Conservation (phyloP, 2,113 vertebrate species). For the Xenopus borealis region DNA sequence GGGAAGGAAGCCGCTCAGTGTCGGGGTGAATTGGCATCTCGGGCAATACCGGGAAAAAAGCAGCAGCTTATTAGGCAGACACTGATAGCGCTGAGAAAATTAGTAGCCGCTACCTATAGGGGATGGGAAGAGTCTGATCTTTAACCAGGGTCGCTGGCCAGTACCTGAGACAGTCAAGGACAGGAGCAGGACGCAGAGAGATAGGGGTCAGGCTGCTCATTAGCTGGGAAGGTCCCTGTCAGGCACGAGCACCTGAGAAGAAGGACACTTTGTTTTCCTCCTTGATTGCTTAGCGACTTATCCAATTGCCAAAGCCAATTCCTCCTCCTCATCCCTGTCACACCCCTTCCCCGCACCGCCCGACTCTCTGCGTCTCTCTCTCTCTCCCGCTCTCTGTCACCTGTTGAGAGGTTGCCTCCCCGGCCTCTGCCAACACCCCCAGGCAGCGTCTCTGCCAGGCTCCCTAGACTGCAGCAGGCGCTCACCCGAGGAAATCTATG, state of each 20-base stretch:
- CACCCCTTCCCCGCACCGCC: background rate
- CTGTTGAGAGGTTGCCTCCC: slow-evolving; percentile 19
- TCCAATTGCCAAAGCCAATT: slow-evolving; percentile 22
- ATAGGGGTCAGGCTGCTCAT: no score
- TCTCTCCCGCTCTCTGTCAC: slow-evolving; percentile 41
- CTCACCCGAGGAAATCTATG: slow-evolving; percentile 73
- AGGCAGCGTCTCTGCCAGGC: slow-evolving; percentile 54
- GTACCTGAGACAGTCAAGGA: no score
- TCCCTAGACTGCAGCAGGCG: slow-evolving; percentile 60
- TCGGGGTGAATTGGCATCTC: no score
- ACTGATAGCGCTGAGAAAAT: no score
- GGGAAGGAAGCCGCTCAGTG: no score
- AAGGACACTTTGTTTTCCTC: slow-evolving; percentile 1
- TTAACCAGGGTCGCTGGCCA: no score
- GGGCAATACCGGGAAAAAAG: no score
- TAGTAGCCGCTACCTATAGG: no score
- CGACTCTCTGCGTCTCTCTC: background rate
- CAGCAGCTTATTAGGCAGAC: no score
- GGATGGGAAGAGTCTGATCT: no score
- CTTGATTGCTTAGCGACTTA: slow-evolving; percentile 22
- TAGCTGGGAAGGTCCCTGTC: no score
- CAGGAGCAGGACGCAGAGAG: no score
- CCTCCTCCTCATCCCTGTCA: slow-evolving; percentile 6
- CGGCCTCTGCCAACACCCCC: slow-evolving; percentile 33
- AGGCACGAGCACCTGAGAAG: background rate